These are phyloP conservation scores for Neosilurus mollespiculum DNA, from an alignment of 2,797 vertebrate species.

Conservation along the genomic window DNA sequence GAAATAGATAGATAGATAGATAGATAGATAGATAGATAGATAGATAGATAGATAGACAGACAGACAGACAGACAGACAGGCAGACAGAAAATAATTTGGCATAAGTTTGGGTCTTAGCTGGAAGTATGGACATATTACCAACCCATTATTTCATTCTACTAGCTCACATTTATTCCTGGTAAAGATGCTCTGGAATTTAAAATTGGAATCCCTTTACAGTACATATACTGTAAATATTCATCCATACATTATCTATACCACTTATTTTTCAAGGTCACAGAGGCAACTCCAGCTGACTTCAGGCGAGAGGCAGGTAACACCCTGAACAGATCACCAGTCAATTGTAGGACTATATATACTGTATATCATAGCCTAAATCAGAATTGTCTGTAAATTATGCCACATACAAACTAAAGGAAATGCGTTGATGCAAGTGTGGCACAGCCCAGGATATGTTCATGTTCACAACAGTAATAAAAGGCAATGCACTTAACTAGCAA, in stretches of 20 bases:
- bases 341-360: background rate
- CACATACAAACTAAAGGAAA: background rate
- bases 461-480: background rate
- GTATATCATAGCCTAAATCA: background rate
- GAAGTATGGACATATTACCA: background rate
- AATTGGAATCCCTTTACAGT: background rate
- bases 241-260: too few relatives aligned
- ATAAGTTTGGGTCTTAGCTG: background rate
- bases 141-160: background rate
- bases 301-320: background rate
- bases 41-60: background rate
- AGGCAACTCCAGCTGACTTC: too few relatives aligned
- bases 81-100: too few relatives aligned
- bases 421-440: background rate
- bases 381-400: background rate
- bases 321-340: background rate
- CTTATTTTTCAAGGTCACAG: too few relatives aligned
- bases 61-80: too few relatives aligned
- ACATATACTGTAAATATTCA: too few relatives aligned
- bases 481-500: background rate
- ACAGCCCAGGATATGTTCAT: background rate
- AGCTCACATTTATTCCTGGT: too few relatives aligned
- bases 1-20: slow-evolving; percentile 32
- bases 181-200: too few relatives aligned
- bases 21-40: background rate